These are phyloP conservation scores for Dicaeum eximium DNA, from an alignment of 2,113 vertebrate genomes.

Conservation along the genomic window DNA sequence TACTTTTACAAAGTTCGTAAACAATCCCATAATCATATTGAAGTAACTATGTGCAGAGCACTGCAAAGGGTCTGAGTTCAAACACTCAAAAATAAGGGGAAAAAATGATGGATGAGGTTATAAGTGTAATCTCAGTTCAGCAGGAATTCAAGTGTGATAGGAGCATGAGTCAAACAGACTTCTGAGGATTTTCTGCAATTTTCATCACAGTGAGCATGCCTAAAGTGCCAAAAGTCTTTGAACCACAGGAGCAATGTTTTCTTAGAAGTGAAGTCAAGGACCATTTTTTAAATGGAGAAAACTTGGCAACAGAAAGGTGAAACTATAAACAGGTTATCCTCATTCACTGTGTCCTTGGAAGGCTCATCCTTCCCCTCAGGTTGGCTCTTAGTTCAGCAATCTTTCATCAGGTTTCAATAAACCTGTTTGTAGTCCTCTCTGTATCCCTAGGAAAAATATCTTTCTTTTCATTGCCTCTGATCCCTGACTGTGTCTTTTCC, in stretches of 20 bases:
- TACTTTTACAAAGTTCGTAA: background rate
- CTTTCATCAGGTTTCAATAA: background rate
- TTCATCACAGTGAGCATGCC: background rate
- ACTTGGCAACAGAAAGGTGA: background rate
- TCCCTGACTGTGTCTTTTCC: background rate
- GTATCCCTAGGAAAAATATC: background rate
- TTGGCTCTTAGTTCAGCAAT: background rate
- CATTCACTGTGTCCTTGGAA: background rate
- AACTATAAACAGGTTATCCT: background rate
- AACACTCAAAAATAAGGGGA: background rate
- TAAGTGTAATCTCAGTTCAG: background rate
- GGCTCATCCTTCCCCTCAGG: background rate
- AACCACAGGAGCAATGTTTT: background rate
- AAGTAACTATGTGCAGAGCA: background rate
- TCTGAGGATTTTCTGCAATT: background rate
- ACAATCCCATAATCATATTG: background rate
- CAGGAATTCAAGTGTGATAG: background rate
- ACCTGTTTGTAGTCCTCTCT: background rate
- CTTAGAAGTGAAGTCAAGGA: background rate
- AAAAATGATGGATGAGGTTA: background rate
- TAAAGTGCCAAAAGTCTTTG: background rate
- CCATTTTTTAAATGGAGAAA: background rate
- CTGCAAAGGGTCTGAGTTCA: background rate
- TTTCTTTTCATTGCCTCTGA: background rate
- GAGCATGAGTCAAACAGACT: background rate